phyloP scores from a whole-genome alignment of 1,140 invertebrate species.

The Venustaconcha ellipsiformis region DNA sequence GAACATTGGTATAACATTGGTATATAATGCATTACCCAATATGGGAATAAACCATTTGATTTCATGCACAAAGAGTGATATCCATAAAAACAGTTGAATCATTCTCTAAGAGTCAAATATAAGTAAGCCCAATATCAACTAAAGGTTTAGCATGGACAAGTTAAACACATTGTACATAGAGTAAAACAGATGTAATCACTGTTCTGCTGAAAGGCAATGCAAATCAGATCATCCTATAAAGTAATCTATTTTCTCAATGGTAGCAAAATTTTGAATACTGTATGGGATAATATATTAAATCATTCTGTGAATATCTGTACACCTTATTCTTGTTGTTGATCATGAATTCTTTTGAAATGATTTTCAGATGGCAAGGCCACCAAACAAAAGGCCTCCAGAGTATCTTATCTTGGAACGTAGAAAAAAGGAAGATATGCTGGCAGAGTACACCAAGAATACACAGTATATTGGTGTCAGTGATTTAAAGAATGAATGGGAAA shows the following conservation, averaged over 20 bases:
- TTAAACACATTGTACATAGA: too few relatives aligned
- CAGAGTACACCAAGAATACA: slow-evolving; percentile 48
- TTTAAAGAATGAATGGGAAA: slow-evolving; percentile 67
- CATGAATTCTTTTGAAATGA: not conserved
- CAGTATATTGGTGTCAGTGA: slow-evolving; percentile 57
- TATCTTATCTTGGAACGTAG: slow-evolving; percentile 62
- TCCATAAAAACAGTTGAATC: too few relatives aligned
- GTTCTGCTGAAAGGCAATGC: not conserved
- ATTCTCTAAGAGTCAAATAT: too few relatives aligned
- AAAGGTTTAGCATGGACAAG: too few relatives aligned
- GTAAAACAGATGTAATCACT: not conserved
- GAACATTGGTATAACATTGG: too few relatives aligned
- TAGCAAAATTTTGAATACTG: not conserved
- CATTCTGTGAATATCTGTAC: not conserved
- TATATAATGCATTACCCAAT: too few relatives aligned
- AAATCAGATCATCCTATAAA: not conserved
- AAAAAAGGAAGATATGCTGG: slow-evolving; percentile 55
- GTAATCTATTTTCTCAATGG: not conserved
- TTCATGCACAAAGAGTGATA: too few relatives aligned
- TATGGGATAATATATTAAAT: not conserved
- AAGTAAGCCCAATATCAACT: too few relatives aligned
- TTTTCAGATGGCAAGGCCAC: slow-evolving; percentile 56
- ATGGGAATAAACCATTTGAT: too few relatives aligned
- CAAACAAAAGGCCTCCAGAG: slow-evolving; percentile 59
- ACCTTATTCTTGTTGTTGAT: slow-evolving; percentile 11